Evolutionary conservation across 2,888 invertebrate species (phyloP).

Genomic region (Apeira syringaria): DNA sequence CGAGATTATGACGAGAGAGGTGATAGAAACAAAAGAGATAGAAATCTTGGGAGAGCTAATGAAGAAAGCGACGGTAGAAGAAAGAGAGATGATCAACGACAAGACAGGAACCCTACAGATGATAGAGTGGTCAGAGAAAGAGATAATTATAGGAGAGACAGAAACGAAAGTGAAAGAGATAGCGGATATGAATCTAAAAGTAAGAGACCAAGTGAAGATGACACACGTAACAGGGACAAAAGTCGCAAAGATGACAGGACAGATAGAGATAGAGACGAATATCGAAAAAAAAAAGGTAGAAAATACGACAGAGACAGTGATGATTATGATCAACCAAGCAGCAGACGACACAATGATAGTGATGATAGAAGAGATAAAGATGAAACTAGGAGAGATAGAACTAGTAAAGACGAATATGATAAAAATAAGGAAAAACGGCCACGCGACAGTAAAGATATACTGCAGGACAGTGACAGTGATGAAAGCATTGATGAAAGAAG

Average conservation of each 20-base stretch:
- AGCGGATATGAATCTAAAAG: conserved; percentile 18
- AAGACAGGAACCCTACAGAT: conserved; percentile 25
- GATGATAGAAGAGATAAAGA: conserved; percentile 11
- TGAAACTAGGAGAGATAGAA: conserved; percentile 15
- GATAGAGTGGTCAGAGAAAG: conserved; percentile 22
- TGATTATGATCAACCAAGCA: conserved; percentile 15
- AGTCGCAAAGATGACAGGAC: conserved; percentile 11
- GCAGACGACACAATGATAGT: conserved; percentile 13
- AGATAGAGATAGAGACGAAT: conserved; percentile 9
- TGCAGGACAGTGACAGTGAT: conserved; percentile 1
- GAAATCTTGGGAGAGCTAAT: conserved; percentile 19
- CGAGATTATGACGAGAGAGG: conserved; percentile 20
- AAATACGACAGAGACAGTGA: conserved; percentile 11
- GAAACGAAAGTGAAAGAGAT: conserved; percentile 31
- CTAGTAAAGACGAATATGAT: conserved; percentile 5
- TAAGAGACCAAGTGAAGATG: conserved; percentile 23
- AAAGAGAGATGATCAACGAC: conserved; percentile 21
- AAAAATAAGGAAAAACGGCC: conserved; percentile 8
- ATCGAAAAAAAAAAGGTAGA: conserved; percentile 6
- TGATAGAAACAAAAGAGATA: conserved; percentile 20
- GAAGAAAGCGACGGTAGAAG: conserved; percentile 20
- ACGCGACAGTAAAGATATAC: conserved; percentile 12
- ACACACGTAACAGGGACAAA: conserved; percentile 16
- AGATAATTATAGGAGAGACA: conserved; percentile 20
- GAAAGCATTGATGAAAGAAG: conserved; percentile 22